A percentile compares a stretch with the other conserved stretches of the same genome.
These are phyloP conservation scores for Sebastes iracundus DNA, from an alignment of 2,797 vertebrate genomes.

Conservation along the genomic window DNA sequence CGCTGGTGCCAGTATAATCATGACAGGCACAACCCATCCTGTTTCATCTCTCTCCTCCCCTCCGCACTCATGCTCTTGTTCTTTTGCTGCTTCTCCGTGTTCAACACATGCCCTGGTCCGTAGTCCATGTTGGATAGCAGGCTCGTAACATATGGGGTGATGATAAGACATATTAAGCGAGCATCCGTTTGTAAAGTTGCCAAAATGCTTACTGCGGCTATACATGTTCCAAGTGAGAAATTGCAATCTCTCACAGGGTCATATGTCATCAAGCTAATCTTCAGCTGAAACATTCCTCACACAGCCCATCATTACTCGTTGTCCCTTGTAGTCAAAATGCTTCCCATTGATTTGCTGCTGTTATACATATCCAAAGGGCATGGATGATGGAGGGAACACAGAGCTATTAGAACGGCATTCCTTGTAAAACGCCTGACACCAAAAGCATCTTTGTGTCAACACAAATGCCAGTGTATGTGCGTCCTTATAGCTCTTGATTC, in stretches of 20 bases:
- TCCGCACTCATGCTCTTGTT: constrained; percentile 37
- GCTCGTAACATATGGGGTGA: neutral
- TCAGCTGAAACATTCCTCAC: constrained; percentile 38
- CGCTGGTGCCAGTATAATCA: constrained; percentile 57
- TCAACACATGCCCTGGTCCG: constrained; percentile 34
- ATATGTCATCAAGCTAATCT: constrained; percentile 47
- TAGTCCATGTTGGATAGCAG: neutral
- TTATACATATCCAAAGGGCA: constrained; percentile 52
- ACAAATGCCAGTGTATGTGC: constrained; percentile 33
- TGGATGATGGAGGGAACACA: constrained; percentile 35
- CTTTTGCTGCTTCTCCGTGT: constrained; percentile 33
- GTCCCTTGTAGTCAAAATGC: constrained; percentile 30
- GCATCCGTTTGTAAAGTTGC: neutral
- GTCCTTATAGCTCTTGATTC: constrained; percentile 18
- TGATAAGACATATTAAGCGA: constrained; percentile 23
- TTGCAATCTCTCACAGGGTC: constrained; percentile 45
- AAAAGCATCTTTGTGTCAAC: constrained; percentile 62
- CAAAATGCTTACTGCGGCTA: neutral
- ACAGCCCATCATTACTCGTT: constrained; percentile 36
- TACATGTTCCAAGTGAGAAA: constrained; percentile 15
- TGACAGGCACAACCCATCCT: constrained; percentile 53
- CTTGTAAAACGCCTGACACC: constrained; percentile 14
- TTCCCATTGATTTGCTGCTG: constrained; percentile 53
- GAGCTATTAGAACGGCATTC: constrained; percentile 25
- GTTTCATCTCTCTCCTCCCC: constrained; percentile 50